Base-by-base conservation (phyloP, 2,888 invertebrate species). In the Tridacna gigas region DNA sequence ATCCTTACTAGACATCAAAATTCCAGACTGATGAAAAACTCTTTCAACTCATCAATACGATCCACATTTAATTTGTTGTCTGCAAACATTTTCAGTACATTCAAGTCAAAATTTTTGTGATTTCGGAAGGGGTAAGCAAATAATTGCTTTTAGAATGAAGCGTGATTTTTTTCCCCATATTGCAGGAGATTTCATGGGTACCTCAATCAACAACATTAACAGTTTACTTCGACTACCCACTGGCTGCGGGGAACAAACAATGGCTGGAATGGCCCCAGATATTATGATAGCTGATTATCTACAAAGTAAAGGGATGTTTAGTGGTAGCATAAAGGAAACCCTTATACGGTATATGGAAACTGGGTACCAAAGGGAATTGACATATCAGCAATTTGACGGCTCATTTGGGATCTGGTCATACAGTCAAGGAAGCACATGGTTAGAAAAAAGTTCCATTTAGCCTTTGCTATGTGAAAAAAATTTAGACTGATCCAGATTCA, bases 211-310 rank as follows among this genome's bases (percentile, higher is more conserved):
- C 51, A 97, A 97, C 93, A 95, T 98, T 65, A 97, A 97, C 60
- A 96, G 96, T 89, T 95, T 98, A 77, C 96, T 98, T n/a, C 93
- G 96, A 86, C 96, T 97, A 95, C 98, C 98, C 0, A 97, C 97
- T 63, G 98, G 98, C 0, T 99, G 99, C 94, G 98, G 99, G 0
- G 97, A 98, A 94, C 98, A 98, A 94, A 99, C 98, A 82, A 97
- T 99, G 96, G 95, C 98, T 22, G 97, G 97, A 84, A 97, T 99
- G 93, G 97, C 99, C 66, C 97, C 98, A 0, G 98, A 98, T 90
- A 97, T 98, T 89, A 97, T 98, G 71, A 96, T 98, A 77, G 95
- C 98, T 12, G 97, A 97, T 91, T 98, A 99, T 94, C 95, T 99
- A 82, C 96, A 97, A 95, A 96, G 97, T 75, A 97, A 97, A 0